Conservation (phyloP, 2,888 invertebrate genomes). For the Melipona beecheii region DNA sequence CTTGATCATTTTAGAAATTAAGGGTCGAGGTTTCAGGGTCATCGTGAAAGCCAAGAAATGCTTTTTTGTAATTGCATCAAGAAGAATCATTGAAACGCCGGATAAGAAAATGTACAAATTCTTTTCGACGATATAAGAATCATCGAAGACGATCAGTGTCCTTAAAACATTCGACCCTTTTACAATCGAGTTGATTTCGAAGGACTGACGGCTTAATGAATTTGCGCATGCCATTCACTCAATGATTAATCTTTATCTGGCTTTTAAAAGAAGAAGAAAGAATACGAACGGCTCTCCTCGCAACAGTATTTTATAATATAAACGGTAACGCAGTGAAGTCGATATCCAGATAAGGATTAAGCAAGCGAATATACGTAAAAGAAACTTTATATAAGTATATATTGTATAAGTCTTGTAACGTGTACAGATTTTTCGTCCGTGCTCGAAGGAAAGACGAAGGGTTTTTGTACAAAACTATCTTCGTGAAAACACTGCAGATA, state of each 20-base stretch:
- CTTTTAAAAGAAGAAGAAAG: background rate
- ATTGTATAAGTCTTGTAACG: constrained; percentile 58
- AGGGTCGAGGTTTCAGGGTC: constrained; percentile 65
- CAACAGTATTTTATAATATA: constrained; percentile 39
- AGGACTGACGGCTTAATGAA: constrained; percentile 54
- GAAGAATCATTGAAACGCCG: constrained; percentile 6
- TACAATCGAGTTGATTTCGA: constrained; percentile 17
- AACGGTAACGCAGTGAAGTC: background rate
- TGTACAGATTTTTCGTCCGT: constrained; percentile 65
- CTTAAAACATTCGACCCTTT: constrained; percentile 57
- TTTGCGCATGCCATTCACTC: constrained; percentile 33
- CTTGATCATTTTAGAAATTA: constrained; percentile 20
- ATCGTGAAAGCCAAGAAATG: constrained; percentile 5
- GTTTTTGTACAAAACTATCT: constrained; percentile 61
- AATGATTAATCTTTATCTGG: constrained; percentile 42
- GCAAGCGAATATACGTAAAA: constrained; percentile 52
- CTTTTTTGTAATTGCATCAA: background rate
- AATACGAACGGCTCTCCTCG: constrained; percentile 5
- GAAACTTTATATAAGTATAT: constrained; percentile 59
- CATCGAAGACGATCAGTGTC: constrained; percentile 28
- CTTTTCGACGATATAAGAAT: background rate
- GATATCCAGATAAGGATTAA: constrained; percentile 41
- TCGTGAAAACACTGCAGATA: constrained; percentile 29
- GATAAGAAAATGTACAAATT: constrained; percentile 12
- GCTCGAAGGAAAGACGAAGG: constrained; percentile 43